Evolutionary conservation across 2,888 invertebrate genomes (phyloP), one percentile per base, ranked within the genome.

Genomic region (Drosophila anceps): DNA sequence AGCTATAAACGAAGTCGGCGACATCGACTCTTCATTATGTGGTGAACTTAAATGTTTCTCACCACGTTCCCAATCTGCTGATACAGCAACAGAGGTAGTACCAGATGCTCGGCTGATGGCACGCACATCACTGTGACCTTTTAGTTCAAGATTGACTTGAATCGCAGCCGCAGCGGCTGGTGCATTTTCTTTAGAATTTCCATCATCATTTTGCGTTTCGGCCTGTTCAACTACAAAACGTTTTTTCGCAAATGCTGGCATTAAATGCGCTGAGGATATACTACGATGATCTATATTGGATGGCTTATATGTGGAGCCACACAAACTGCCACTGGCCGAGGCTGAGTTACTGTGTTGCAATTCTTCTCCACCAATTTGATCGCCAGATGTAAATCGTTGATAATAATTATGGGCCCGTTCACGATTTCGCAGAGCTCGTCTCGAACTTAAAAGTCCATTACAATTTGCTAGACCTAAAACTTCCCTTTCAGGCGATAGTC

Each of bases 231-330:
- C 61, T 0, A 73, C 81, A 37, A 92, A 88, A 7, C 91, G 91
- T 5, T 92, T 89, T 73, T 93, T 93, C 1, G 90, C 92, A 88
- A 93, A 93, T 24, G 92, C 92, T 20, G 93, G 93, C 93, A 93
- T 92, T 55, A 93, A 85, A 83, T 93, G 92, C 7, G 93, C 81
- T 12, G 92, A 92, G 5, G 92, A 93, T 71, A 92, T 92, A 69
- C 92, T 92, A 0, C 93, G 91, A 73, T 93, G 92, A 79, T 93
- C 93, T 31, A 93, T 82, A 41, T 82, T 84, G 13, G 75, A 74
- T 20, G 88, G 84, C 20, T 90, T 90, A 50, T 76, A 74, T 13
- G 51, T 24, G n/a, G 65, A 44, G 20, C 31, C 46, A 51, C 58
- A 53, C 9, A 61, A 18, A 53, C 41, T 70, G 20, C 51, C 67